Conservation (phyloP, 2,888 invertebrate genomes). For the Argyresthia albistria region DNA sequence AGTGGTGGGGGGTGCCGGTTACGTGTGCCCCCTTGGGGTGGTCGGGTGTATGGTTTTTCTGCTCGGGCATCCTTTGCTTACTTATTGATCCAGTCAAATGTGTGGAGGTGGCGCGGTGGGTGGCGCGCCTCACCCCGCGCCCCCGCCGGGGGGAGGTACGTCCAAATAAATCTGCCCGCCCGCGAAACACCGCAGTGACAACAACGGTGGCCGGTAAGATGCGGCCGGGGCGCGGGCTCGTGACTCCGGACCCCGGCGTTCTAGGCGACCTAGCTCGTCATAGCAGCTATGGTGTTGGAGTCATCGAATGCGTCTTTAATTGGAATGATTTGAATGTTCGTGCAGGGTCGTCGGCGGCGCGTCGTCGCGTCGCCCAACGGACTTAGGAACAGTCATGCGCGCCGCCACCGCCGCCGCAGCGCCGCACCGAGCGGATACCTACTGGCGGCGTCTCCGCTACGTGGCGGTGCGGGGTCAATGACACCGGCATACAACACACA, state of each 20-base stretch:
- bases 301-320: conserved; percentile 40
- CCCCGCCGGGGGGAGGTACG: conserved; percentile 64
- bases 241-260: not conserved
- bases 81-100: conserved; percentile 75
- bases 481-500: conserved; percentile 25
- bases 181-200: conserved; percentile 73
- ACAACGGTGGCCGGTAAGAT: conserved; percentile 65
- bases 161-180: conserved; percentile 74
- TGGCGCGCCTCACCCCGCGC: conserved; percentile 56
- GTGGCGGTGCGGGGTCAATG: conserved; percentile 42
- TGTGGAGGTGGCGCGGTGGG: conserved; percentile 71
- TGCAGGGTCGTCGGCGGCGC: conserved; percentile 23
- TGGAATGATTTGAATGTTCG: conserved; percentile 53
- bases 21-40: conserved; percentile 71
- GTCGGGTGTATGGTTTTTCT: conserved; percentile 74
- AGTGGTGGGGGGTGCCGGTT: conserved; percentile 70
- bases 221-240: conserved; percentile 15
- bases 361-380: conserved; percentile 23
- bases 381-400: conserved; percentile 66
- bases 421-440: conserved; percentile 29
- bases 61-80: conserved; percentile 75
- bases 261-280: not conserved
- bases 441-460: conserved; percentile 40
- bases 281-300: conserved; percentile 9
- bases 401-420: conserved; percentile 49